Base-by-base conservation (phyloP, 2,797 vertebrate species). In the Diplodus puntazzo region DNA sequence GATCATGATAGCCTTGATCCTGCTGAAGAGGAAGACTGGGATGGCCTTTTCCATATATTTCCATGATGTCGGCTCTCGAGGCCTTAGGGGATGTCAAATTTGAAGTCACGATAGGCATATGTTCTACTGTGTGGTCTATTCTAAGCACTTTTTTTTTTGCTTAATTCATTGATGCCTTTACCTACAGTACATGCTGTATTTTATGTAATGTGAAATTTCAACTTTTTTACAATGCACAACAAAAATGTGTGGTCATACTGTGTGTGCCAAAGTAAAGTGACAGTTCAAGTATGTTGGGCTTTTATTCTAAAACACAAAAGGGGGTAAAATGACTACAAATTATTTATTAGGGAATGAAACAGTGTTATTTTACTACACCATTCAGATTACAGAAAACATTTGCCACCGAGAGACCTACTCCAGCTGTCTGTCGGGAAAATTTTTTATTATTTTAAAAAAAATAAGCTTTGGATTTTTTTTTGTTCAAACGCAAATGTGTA, bases 31-130 rank as follows among this genome's bases (percentile, higher is more conserved):
- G 72, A 84, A 55, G 81, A 82, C 34, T 84, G 72, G 74, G 78
- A 84, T 50, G 75, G 73, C 30, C 83, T 89, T 75, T 90, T 86
- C 64, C 79, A 85, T 69, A 88, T 91, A 81, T 92, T 81, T 83
- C 54, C 79, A 64, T 89, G 78, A 89, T 54, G 66, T 65, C 7
- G 1, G n/a, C 55, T 75, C 34, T 64, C 0, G 8, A 52, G 30
- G 59, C 13, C 4, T 70, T n/a, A 45, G 25, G 57, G 23, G 18
- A 11, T 61, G 45, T 45, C 42, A 49, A 52, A 52, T 42, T 18
- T 17, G 13, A 77, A 69, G 52, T 76, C 50, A 81, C 57, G 20
- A 61, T 59, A 25, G 49, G 21, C 75, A 79, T n/a, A 73, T 54
- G n/a, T 82, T 59, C 30, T 58, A 30, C 23, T 54, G 46, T 59